Percentiles rank a stretch among this genome's conserved stretches.
These are phyloP conservation scores for Ploceus nigricollis DNA, from an alignment of 2,113 vertebrate species.

Conservation along the genomic window DNA sequence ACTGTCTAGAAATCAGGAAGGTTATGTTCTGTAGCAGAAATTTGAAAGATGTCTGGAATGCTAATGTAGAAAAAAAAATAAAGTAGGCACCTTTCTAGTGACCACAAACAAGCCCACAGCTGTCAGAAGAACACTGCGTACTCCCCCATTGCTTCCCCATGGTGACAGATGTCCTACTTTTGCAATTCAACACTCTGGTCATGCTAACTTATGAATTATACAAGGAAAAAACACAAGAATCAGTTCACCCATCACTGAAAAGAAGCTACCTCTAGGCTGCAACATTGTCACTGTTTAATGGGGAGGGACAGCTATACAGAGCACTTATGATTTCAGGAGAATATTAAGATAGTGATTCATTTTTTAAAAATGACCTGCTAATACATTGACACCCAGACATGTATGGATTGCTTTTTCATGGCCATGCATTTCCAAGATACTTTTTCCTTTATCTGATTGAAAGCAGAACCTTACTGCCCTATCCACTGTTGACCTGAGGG, in stretches of 20 bases:
- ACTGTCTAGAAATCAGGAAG: neutral
- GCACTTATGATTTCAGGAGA: neutral
- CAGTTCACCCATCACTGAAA: slow-evolving; percentile 29
- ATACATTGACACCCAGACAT: neutral
- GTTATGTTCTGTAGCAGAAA: neutral
- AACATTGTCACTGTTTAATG: neutral
- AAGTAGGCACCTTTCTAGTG: slow-evolving; percentile 34
- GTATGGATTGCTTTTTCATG: neutral
- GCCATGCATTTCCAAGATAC: neutral
- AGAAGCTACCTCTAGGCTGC: slow-evolving; percentile 45
- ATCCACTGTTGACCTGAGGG: neutral
- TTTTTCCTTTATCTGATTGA: neutral
- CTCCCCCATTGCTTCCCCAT: slow-evolving; percentile 33
- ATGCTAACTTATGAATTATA: slow-evolving; percentile 62
- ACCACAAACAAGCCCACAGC: slow-evolving; percentile 21
- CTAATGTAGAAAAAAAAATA: neutral
- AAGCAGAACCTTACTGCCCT: neutral
- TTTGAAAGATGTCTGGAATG: neutral
- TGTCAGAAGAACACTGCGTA: neutral
- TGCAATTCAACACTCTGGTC: slow-evolving; percentile 31
- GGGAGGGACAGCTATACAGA: neutral
- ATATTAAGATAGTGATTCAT: neutral
- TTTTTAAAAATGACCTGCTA: neutral
- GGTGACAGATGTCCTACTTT: slow-evolving; percentile 68
- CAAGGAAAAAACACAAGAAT: slow-evolving; percentile 28